Evolutionary conservation across 1,140 invertebrate genomes (phyloP), one percentile per base, ranked within the genome.

Genomic region (Littorina saxatilis): DNA sequence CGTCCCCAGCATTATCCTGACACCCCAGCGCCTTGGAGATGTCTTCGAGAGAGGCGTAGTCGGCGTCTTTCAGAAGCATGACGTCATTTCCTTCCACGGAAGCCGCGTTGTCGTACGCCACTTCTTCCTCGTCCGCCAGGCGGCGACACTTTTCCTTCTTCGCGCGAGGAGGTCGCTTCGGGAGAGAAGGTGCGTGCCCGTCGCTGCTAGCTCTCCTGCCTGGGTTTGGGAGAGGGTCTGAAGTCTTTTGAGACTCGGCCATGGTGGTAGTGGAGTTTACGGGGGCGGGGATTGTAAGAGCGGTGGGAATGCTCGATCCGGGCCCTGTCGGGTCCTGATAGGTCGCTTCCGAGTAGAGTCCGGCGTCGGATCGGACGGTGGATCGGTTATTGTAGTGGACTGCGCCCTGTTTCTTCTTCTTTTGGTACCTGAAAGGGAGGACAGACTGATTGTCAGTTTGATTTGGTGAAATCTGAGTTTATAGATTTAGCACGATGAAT

Each of bases 51-150:
- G 55, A 63, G 35, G 76, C 37, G 76, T 78, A 78, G 39, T 63
- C 76, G 7, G 35, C 55, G 20, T 63, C 39, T 2, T 35, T 29
- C 55, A 63, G 0, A 17, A 40, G 55, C n/a, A 4, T 40, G 35
- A 40, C 58, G 17, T 9, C 76, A 29, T 52, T 29, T 17, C 4
- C 58, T 2, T 7, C 27, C 29, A 35, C 47, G 50, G 27, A 20
- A 11, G 55, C 55, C 27, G 55, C 32, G 58, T 78, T 78, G 76
- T 78, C 76, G 76, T 78, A 78, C 37, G 32, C 23, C 37, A 78
- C 76, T 20, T 78, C 76, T 17, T 78, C 76, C 29, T 78, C 76
- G 52, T 39, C 43, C 4, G 76, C 23, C 20, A 78, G 37, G n/a
- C 55, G 76, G 2, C 58, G 76, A 35, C 32, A 32, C 39, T 20